Conservation (phyloP, 2,113 vertebrate genomes). For the Neogobius melanostomus region DNA sequence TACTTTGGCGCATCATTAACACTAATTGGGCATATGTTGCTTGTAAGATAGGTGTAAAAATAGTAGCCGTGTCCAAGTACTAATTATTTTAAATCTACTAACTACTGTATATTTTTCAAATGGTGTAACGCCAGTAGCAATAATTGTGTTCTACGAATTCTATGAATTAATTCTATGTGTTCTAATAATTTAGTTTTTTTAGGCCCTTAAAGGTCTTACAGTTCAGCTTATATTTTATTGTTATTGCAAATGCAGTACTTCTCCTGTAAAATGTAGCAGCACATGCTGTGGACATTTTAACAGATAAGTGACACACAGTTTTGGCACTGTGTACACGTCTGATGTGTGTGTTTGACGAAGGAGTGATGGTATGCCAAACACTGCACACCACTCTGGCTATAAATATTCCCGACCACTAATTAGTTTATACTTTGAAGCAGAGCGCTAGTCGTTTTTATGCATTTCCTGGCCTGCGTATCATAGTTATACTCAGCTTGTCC, state of each 20-base stretch:
- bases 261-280: neutral
- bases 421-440: conserved; percentile 26
- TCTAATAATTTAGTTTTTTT: no score
- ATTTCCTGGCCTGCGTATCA: neutral
- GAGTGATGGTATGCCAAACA: conserved; percentile 20
- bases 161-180: no score
- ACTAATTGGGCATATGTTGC: no score
- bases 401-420: conserved; percentile 33
- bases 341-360: conserved; percentile 20
- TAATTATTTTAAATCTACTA: no score
- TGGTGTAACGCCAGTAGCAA: no score
- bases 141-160: no score
- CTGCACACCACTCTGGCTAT: conserved; percentile 17
- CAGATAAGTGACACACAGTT: conserved; percentile 34
- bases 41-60: no score
- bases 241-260: neutral
- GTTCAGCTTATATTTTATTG: neutral
- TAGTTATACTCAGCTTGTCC: conserved; percentile 2
- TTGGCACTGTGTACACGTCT: conserved; percentile 1
- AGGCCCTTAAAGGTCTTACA: neutral
- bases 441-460: neutral
- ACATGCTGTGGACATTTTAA: conserved; percentile 1
- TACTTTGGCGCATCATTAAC: no score
- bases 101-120: no score
- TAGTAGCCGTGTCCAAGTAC: no score